Percentiles rank a stretch among this genome's conserved stretches.
phyloP scores from a whole-genome alignment of 1,140 invertebrate genomes.

The Aphelenchoides avenae region DNA sequence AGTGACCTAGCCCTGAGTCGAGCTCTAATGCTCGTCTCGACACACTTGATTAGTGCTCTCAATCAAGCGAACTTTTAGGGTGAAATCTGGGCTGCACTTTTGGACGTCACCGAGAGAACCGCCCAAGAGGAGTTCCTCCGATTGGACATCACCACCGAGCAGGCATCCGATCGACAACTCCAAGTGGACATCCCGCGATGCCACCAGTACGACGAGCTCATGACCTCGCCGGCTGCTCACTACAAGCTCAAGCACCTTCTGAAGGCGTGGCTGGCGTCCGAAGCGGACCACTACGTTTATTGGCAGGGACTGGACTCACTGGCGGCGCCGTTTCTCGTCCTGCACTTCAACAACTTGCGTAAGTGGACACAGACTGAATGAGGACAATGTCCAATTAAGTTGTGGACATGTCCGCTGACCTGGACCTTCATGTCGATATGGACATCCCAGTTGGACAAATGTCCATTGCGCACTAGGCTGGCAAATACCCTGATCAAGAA shows the following conservation, averaged over 20 bases:
- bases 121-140: conserved; percentile 72
- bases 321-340: conserved; percentile 88
- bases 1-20: too few relatives aligned
- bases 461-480: too few relatives aligned
- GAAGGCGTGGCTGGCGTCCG: conserved; percentile 83
- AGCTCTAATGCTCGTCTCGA: too few relatives aligned
- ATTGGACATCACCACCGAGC: conserved; percentile 91
- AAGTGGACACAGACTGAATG: not conserved
- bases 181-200: conserved; percentile 98
- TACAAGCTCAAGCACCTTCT: conserved; percentile 83
- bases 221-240: conserved; percentile 86
- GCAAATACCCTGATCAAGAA: too few relatives aligned
- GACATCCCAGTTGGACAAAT: too few relatives aligned
- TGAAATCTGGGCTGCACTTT: conserved; percentile 82
- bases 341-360: conserved; percentile 82
- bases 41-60: too few relatives aligned
- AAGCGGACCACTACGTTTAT: conserved; percentile 84
- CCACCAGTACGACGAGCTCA: conserved; percentile 86
- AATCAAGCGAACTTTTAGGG: too few relatives aligned
- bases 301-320: conserved; percentile 99
- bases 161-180: conserved; percentile 86
- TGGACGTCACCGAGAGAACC: conserved; percentile 73
- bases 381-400: too few relatives aligned
- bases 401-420: too few relatives aligned
- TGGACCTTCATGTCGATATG: too few relatives aligned